Conservation (phyloP, 2,888 invertebrate genomes). For the Chouioia cunea region DNA sequence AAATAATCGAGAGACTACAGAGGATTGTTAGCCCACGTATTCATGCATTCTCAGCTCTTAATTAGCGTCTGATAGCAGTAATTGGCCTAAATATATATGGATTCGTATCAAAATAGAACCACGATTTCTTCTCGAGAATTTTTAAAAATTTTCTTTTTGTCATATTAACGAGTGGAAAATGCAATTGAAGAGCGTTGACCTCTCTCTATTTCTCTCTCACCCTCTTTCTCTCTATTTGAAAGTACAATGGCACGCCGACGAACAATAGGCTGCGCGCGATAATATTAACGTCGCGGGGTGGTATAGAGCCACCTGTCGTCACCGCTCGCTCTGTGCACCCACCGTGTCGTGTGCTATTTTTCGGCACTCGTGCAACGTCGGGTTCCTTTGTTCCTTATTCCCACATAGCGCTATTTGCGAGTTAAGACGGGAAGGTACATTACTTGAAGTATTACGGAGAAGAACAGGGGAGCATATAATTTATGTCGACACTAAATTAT, state of each 20-base stretch:
- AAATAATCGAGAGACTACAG: no score
- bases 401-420: no score
- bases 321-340: neutral
- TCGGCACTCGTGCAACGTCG: no score
- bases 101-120: neutral
- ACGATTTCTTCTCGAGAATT: no score
- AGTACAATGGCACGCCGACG: constrained; percentile 6
- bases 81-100: no score
- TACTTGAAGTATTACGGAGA: no score
- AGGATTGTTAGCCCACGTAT: neutral
- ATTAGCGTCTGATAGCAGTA: neutral
- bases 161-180: no score
- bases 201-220: constrained; percentile 14
- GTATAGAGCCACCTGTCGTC: constrained; percentile 19
- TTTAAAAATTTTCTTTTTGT: no score
- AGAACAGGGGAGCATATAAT: no score
- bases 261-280: neutral
- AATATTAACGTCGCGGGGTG: constrained; percentile 14
- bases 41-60: constrained; percentile 11
- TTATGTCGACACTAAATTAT: no score
- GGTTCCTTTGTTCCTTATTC: no score
- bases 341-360: constrained; percentile 2
- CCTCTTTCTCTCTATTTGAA: neutral
- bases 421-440: no score
- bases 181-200: neutral